Evolutionary conservation across 2,797 vertebrate genomes (phyloP), one percentile per base, ranked within the genome.

Genomic region (Pogonophryne albipinna): DNA sequence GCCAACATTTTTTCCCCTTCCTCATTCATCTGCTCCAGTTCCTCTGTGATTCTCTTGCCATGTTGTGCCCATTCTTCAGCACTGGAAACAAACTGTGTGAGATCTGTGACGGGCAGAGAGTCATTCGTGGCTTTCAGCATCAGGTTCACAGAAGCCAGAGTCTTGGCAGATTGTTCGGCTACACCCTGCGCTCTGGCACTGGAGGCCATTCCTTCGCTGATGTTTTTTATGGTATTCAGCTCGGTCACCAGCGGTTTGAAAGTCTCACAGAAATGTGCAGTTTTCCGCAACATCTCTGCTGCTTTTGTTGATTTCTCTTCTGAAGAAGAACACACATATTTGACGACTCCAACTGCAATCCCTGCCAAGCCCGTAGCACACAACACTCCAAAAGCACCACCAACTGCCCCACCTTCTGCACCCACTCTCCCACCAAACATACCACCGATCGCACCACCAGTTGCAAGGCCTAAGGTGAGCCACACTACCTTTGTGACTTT

Each of bases 401-500:
- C 84, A 1, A 42, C 0, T 0, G 66, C 66, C 0, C 74, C 79
- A 0, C 71, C 82, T 3, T 11, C 47, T 8, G 46, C 63, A 0
- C 82, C 81, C 1, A 81, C 34, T 0, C 0, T 10, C 13, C 75
- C 31, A 0, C 80, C 79, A 3, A 74, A 79, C 15, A 4, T 52
- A n/a, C 44, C 4, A 2, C 76, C 87, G 1, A 72, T 58, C 0
- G 66, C 59, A 6, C 66, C 20, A 0, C 84, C 87, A 0, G 59
- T 42, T 0, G 4, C 47, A 0, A 14, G 16, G 6, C 87, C 78
- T 14, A 75, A 0, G 2, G 50, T 1, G 53, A 70, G 15, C 52
- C 47, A 78, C 0, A 46, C 4, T 0, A 19, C 41, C 0, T 57
- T 8, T 1, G 7, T 20, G 4, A 45, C 0, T 0, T 0, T 0